Conservation (phyloP, 2,888 invertebrate genomes). For the Stenoptilia bipunctidactyla region DNA sequence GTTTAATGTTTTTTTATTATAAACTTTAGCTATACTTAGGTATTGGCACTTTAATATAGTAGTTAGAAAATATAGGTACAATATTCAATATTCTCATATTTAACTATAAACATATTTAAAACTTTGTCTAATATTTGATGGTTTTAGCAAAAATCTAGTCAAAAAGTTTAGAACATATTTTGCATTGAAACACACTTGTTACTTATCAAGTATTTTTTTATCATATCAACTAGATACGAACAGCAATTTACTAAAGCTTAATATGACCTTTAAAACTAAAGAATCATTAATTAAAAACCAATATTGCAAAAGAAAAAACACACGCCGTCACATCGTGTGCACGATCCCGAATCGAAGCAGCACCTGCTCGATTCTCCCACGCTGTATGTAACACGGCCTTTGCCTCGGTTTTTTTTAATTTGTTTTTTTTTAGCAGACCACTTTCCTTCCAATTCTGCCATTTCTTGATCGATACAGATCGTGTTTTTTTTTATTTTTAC, state of each 20-base stretch:
- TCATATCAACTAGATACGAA: background rate
- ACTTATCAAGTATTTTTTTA: too few relatives aligned
- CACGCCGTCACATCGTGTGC: slow-evolving; percentile 25
- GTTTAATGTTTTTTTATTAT: too few relatives aligned
- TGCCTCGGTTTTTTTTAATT: slow-evolving; percentile 27
- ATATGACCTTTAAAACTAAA: slow-evolving; percentile 1
- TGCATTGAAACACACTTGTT: too few relatives aligned
- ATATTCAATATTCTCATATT: too few relatives aligned
- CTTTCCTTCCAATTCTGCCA: slow-evolving; percentile 61
- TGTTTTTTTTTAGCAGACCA: slow-evolving; percentile 17
- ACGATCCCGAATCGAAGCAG: slow-evolving; percentile 20
- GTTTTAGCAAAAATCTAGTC: too few relatives aligned
- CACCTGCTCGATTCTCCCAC: slow-evolving; percentile 59
- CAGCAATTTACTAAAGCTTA: slow-evolving; percentile 2
- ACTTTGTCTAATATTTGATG: too few relatives aligned
- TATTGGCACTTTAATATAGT: too few relatives aligned
- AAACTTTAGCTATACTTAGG: too few relatives aligned
- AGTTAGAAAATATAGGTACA: too few relatives aligned
- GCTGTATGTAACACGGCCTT: slow-evolving; percentile 37
- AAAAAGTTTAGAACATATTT: too few relatives aligned
- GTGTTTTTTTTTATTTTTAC: slow-evolving; percentile 20
- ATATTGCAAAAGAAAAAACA: slow-evolving; percentile 40
- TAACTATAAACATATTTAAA: too few relatives aligned
- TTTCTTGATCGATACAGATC: slow-evolving; percentile 32
- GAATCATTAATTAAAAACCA: slow-evolving; percentile 46